phyloP scores from a whole-genome alignment of 2,888 invertebrate species.

The Phoenoteleia sp. region DNA sequence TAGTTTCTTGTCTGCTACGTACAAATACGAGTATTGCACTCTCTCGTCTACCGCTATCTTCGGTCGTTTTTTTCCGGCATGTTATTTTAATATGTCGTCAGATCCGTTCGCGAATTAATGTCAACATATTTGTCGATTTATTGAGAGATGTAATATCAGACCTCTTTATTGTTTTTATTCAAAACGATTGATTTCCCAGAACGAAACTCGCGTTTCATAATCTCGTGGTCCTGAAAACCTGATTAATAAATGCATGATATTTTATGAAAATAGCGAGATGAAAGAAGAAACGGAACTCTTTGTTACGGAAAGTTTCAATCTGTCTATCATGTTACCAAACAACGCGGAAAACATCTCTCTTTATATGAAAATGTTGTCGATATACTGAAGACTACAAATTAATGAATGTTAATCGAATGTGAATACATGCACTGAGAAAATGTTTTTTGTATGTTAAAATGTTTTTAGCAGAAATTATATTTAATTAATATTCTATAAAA shows the following conservation, averaged over 20 bases:
- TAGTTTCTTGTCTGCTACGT: slow-evolving; percentile 63
- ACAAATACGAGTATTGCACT: slow-evolving; percentile 57
- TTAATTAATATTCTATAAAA: no score
- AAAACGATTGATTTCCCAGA: background rate
- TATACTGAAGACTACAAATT: no score
- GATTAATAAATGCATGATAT: slow-evolving; percentile 10
- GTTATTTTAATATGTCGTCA: slow-evolving; percentile 43
- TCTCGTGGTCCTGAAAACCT: no score
- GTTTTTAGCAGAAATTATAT: no score
- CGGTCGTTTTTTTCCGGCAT: slow-evolving; percentile 21
- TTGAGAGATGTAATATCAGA: slow-evolving; percentile 30
- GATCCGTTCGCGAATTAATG: slow-evolving; percentile 43
- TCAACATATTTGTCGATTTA: slow-evolving; percentile 41
- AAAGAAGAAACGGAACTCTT: background rate
- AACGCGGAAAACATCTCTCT: slow-evolving; percentile 8
- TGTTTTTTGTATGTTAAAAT: no score
- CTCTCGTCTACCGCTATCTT: background rate
- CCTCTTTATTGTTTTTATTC: slow-evolving; percentile 1
- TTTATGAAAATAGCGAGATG: slow-evolving; percentile 13
- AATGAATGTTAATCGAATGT: no score
- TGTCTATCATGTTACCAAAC: slow-evolving; percentile 32
- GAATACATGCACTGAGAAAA: no score
- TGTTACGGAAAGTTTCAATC: background rate
- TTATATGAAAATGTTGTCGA: no score
- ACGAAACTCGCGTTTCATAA: no score